A percentile compares a stretch with the other conserved stretches of the same genome.
phyloP scores from a whole-genome alignment of 2,113 vertebrate genomes.

The Crotophaga sulcirostris region DNA sequence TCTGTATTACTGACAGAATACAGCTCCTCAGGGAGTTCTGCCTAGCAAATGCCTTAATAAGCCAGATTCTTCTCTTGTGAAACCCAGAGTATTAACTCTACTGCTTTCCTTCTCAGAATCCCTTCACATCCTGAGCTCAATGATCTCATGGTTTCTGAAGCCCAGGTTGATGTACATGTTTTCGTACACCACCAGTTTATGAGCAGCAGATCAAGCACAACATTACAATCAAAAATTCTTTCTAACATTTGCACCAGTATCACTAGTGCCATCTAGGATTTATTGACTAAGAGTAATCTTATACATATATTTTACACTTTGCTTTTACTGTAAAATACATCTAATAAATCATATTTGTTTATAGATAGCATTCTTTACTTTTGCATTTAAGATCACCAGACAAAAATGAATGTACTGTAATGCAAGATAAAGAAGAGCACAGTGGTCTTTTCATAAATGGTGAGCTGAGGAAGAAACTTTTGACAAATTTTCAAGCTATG shows the following conservation, averaged over 20 bases:
- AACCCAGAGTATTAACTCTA: not conserved
- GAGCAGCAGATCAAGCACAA: not conserved
- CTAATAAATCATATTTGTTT: too few species aligned
- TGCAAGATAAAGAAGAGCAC: too few species aligned
- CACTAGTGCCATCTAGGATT: not conserved
- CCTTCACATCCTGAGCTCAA: not conserved
- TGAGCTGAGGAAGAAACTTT: not conserved
- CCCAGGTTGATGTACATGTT: not conserved
- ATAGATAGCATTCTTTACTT: too few species aligned
- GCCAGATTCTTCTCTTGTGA: not conserved
- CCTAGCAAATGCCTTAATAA: not conserved
- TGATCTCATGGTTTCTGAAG: not conserved
- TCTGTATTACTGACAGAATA: not conserved
- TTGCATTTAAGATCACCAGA: too few species aligned
- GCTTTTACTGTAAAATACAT: too few species aligned
- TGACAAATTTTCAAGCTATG: not conserved
- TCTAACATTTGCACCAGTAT: not conserved
- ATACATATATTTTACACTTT: too few species aligned
- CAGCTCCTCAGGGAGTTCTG: not conserved
- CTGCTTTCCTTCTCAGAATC: not conserved
- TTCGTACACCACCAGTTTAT: not conserved
- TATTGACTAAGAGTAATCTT: too few species aligned
- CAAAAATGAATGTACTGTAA: too few species aligned
- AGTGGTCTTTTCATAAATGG: too few species aligned
- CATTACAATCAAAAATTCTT: not conserved